phyloP scores from a whole-genome alignment of 2,888 invertebrate genomes.

The Dione vanillae region DNA sequence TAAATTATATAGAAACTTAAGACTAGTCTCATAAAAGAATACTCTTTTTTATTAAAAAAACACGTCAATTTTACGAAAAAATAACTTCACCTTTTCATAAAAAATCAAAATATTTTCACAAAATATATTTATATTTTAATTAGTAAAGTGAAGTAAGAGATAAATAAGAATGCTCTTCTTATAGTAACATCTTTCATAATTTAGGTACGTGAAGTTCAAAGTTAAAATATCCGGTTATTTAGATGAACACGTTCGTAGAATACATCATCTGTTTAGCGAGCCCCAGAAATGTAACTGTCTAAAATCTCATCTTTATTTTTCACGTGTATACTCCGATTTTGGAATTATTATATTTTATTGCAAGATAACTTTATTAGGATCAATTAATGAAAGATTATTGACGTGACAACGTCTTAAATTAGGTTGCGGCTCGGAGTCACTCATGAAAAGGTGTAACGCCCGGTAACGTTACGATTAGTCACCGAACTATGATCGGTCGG shows the following conservation, averaged over 20 bases:
- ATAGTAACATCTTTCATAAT: constrained; percentile 10
- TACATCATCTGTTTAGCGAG: constrained; percentile 15
- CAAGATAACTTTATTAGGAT: not conserved
- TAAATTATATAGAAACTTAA: too few species aligned
- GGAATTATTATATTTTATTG: not conserved
- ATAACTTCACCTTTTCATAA: too few species aligned
- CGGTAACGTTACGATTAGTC: too few species aligned
- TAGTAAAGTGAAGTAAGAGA: not conserved
- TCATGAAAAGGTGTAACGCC: too few species aligned
- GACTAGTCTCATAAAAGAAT: too few species aligned
- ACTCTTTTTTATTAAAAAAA: not conserved
- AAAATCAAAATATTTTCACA: not conserved
- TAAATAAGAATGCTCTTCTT: not conserved
- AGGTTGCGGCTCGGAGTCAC: too few species aligned
- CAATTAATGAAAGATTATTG: too few species aligned
- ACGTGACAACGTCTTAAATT: too few species aligned
- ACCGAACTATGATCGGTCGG: too few species aligned
- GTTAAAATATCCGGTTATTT: constrained; percentile 27
- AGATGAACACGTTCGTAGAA: constrained; percentile 22
- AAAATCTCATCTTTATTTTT: constrained; percentile 12
- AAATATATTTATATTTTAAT: not conserved
- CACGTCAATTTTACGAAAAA: too few species aligned
- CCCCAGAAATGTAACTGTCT: constrained; percentile 12
- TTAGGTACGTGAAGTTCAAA: constrained; percentile 13
- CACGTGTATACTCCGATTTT: not conserved